A percentile compares a stretch with the other conserved stretches of the same genome.
phyloP scores from a whole-genome alignment of 2,888 invertebrate genomes.

The Oegoconia quadripuncta region DNA sequence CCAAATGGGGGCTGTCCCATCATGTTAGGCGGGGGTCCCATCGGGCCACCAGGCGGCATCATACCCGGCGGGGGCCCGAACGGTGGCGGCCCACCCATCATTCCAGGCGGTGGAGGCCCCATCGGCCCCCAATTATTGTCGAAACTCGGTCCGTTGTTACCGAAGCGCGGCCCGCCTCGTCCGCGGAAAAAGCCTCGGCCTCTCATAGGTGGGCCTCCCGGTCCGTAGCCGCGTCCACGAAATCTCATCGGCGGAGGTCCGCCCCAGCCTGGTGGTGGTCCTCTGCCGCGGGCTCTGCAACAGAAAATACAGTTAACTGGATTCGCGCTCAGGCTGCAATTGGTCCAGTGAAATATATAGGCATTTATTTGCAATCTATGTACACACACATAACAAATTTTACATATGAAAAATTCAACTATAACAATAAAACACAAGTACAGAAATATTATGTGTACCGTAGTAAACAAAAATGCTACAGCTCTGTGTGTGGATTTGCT shows the following conservation, averaged over 20 bases:
- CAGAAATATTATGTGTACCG: too few species aligned
- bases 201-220: constrained; percentile 77
- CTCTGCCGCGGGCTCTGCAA: constrained; percentile 48
- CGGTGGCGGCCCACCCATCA: constrained; percentile 69
- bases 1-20: constrained; percentile 78
- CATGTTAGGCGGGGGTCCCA: constrained; percentile 78
- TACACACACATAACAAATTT: too few species aligned
- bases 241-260: constrained; percentile 82
- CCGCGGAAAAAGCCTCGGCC: constrained; percentile 75
- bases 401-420: too few species aligned
- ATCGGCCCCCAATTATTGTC: constrained; percentile 85
- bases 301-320: not conserved
- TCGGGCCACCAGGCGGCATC: constrained; percentile 80
- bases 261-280: constrained; percentile 65
- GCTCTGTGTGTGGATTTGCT: too few species aligned
- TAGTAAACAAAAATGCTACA: too few species aligned
- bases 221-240: constrained; percentile 83
- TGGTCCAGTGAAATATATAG: too few species aligned
- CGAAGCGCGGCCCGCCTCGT: constrained; percentile 68
- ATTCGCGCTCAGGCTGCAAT: too few species aligned
- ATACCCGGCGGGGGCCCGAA: constrained; percentile 74
- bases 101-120: constrained; percentile 78
- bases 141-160: constrained; percentile 70
- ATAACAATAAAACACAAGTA: not conserved
- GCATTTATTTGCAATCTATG: too few species aligned